Evolutionary conservation across 1,140 invertebrate species (phyloP).

Genomic region (Drusus annulatus): DNA sequence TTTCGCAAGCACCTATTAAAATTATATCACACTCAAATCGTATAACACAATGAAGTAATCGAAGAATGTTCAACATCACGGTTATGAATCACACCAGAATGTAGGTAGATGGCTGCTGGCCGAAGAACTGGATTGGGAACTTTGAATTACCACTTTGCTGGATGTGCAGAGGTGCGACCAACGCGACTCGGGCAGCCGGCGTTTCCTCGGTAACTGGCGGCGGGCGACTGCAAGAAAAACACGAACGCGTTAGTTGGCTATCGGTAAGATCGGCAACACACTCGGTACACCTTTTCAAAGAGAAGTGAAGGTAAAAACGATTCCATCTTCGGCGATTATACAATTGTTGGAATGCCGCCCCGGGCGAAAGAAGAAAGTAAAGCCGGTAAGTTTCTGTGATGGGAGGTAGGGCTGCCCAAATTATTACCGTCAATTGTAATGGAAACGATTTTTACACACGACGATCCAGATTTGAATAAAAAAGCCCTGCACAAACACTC

Average conservation of each 20-base stretch:
- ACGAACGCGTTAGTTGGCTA: conserved; percentile 14
- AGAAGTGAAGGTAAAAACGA: conserved; percentile 44
- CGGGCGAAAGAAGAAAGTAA: conserved; percentile 38
- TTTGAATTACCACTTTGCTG: too few species aligned
- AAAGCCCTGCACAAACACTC: too few species aligned
- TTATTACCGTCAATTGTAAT: not conserved
- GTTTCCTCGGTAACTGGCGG: conserved; percentile 4
- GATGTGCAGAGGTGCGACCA: not conserved
- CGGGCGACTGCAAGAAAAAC: conserved; percentile 21
- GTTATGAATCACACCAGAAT: not conserved
- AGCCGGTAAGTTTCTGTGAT: conserved; percentile 12
- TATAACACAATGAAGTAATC: not conserved
- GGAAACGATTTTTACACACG: too few species aligned
- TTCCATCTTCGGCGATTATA: conserved; percentile 43
- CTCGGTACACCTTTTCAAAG: conserved; percentile 23
- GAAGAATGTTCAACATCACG: not conserved
- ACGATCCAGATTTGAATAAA: too few species aligned
- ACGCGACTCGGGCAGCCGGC: not conserved
- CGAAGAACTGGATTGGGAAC: not conserved
- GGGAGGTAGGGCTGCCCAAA: not conserved
- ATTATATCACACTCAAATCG: not conserved
- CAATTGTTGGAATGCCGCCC: conserved; percentile 36
- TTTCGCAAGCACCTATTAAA: not conserved
- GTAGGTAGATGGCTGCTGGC: not conserved
- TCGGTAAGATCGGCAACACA: conserved; percentile 12